Evolutionary conservation across 2,797 vertebrate species (phyloP), one percentile per base, ranked within the genome.

Genomic region (Geotrypetes seraphini): DNA sequence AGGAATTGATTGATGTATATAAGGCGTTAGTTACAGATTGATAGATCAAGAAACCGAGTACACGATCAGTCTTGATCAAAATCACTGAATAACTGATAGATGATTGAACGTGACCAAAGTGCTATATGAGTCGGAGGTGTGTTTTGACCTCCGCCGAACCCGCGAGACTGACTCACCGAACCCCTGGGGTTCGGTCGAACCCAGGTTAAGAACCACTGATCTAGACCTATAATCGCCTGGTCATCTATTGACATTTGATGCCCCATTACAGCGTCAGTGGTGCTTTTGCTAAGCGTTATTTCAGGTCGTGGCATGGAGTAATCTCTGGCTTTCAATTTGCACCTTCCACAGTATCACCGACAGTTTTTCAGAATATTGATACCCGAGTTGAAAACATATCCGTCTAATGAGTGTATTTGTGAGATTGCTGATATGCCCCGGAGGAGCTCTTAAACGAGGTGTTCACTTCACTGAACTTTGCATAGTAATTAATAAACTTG

Each of bases 401-500:
- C 35, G 28, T 57, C 38, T 62, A 61, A 63, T 47, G 50, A 72
- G 29, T 41, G 50, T 22, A 15, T 33, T 8, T 24, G 12, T 49
- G 6, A 49, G 20, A 51, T 41, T 41, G 23, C 32, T 22, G 21
- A 16, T 50, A 38, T 56, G 39, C 53, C 60, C 46, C 25, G 42
- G 47, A 63, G 35, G 50, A 39, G 53, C 53, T 47, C 34, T 17
- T 52, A 60, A 63, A 71, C 1, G 12, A 57, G 43, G 60, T 49
- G 38, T 36, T 61, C 64, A 61, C 53, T 63, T 61, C 58, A 61
- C 27, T 44, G 40, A 69, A 42, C 57, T 45, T 49, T 45, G 50
- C 24, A 2, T 13, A 17, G 42, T 61, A 68, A 71, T 71, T 67
- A 75, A 63, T 53, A 54, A 40, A 50, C 28, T 44, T 43, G 31